phyloP scores from a whole-genome alignment of 2,113 vertebrate genomes.

The Bubalus kerabau region DNA sequence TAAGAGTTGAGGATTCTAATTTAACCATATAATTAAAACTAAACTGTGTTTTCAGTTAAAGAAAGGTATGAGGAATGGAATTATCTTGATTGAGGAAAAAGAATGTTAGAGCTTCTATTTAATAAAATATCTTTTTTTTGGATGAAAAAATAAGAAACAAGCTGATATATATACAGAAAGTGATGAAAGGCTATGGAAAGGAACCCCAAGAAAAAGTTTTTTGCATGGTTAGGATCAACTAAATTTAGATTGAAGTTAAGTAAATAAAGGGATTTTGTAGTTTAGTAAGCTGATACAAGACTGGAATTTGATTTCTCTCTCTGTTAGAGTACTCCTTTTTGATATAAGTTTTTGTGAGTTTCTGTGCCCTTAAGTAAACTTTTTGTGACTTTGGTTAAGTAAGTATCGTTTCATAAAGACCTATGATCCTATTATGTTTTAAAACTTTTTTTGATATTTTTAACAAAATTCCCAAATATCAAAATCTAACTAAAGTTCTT shows the following conservation, averaged over 20 bases:
- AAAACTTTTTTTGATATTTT: background rate
- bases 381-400: background rate
- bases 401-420: background rate
- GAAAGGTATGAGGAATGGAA: background rate
- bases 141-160: background rate
- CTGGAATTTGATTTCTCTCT: background rate
- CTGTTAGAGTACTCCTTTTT: background rate
- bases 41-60: background rate
- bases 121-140: background rate
- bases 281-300: background rate
- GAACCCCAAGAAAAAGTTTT: background rate
- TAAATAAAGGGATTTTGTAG: background rate
- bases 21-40: background rate
- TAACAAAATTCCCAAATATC: background rate
- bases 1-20: background rate
- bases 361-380: background rate
- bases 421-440: background rate
- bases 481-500: background rate
- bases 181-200: background rate
- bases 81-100: background rate
- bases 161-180: background rate
- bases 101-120: background rate
- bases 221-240: background rate
- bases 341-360: background rate
- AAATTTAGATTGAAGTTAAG: background rate